These are phyloP conservation scores for Contarinia nasturtii DNA, from an alignment of 1,140 invertebrate genomes.

Conservation along the genomic window DNA sequence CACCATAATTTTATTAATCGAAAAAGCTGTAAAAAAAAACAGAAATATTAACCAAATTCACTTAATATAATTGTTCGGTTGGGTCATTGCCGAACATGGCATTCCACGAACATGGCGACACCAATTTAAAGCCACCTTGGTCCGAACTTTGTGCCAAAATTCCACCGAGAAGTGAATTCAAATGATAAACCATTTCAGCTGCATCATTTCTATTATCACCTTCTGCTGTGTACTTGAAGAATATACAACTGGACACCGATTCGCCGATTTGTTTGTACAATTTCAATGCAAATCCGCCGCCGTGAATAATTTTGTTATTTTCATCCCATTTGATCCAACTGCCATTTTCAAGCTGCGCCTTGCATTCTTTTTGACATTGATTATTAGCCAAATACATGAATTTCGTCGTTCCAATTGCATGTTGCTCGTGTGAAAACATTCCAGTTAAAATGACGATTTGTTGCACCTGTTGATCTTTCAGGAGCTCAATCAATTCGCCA, in stretches of 20 bases:
- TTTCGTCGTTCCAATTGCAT: conserved; percentile 32
- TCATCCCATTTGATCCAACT: conserved; percentile 25
- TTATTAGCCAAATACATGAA: conserved; percentile 30
- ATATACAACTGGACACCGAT: conserved; percentile 28
- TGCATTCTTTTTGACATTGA: conserved; percentile 14
- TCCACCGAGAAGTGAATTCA: conserved; percentile 32
- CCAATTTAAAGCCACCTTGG: conserved; percentile 6
- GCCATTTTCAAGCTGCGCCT: conserved; percentile 19
- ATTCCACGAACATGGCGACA: conserved; percentile 21
- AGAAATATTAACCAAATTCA: neutral
- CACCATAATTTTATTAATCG: too few species aligned
- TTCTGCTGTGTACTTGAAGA: conserved; percentile 48
- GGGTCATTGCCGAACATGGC: conserved; percentile 19
- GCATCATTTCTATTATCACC: conserved; percentile 51
- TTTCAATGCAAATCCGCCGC: conserved; percentile 34
- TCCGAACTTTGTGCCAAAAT: conserved; percentile 14
- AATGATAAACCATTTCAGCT: conserved; percentile 28
- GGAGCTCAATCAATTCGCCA: conserved; percentile 25
- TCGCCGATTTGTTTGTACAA: conserved; percentile 22
- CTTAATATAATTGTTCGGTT: conserved; percentile 1
- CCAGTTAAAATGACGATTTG: conserved; percentile 43
- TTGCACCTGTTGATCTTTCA: conserved; percentile 27
- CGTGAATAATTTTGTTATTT: conserved; percentile 18
- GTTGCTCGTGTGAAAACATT: conserved; percentile 43
- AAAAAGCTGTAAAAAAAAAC: too few species aligned